Evolutionary conservation across 2,888 invertebrate genomes (phyloP).

Genomic region (Clusia tigrina): DNA sequence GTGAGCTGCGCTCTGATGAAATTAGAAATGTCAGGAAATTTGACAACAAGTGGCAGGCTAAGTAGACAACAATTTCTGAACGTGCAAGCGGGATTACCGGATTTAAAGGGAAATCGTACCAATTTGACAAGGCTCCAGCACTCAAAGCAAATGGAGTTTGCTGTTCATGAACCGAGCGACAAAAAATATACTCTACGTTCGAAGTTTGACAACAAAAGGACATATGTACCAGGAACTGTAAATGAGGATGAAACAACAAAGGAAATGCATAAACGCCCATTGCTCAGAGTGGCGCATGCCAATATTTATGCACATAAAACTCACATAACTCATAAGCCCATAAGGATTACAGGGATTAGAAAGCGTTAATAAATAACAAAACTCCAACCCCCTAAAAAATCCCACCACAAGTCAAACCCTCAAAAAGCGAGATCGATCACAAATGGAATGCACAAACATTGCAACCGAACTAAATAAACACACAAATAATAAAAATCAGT

Average conservation of each 20-base stretch:
- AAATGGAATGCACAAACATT: background rate
- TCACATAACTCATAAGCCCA: too few relatives aligned
- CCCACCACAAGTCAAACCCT: slow-evolving; percentile 4
- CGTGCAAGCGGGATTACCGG: background rate
- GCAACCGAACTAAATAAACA: background rate
- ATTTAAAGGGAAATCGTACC: background rate
- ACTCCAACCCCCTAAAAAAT: background rate
- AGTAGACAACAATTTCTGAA: slow-evolving; percentile 14
- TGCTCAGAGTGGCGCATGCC: too few relatives aligned
- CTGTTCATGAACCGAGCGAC: too few relatives aligned
- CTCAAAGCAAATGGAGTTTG: too few relatives aligned
- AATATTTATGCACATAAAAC: too few relatives aligned
- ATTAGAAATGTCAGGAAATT: slow-evolving; percentile 44
- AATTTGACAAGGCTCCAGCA: too few relatives aligned
- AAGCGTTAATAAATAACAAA: background rate
- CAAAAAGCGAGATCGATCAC: background rate
- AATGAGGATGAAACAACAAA: too few relatives aligned
- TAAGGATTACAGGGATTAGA: background rate
- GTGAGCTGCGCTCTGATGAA: background rate
- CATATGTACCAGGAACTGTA: too few relatives aligned
- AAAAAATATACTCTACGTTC: too few relatives aligned
- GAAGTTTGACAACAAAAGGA: too few relatives aligned
- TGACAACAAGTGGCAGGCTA: slow-evolving; percentile 52
- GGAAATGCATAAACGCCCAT: too few relatives aligned
- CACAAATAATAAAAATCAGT: background rate